A percentile compares a stretch with the other conserved stretches of the same genome.
Conservation (phyloP, 2,888 invertebrate genomes). For the Ypsolopha scabrella region DNA sequence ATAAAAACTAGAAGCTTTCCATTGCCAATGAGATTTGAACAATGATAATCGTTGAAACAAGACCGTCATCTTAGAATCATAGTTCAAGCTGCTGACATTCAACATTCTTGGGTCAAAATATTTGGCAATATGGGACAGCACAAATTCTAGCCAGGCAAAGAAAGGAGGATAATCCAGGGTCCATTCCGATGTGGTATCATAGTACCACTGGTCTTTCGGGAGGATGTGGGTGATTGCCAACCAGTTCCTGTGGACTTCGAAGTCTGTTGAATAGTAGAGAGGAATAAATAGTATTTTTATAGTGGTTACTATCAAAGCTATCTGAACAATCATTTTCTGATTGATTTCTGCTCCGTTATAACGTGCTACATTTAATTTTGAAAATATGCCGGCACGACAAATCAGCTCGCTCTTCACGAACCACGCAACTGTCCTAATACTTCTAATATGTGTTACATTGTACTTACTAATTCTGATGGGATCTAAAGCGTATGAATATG, state of each 20-base stretch:
- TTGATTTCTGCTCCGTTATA: not conserved
- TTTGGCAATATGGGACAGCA: constrained; percentile 80
- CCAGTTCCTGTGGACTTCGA: constrained; percentile 99
- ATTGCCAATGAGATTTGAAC: constrained; percentile 63
- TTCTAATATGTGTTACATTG: too few relatives aligned
- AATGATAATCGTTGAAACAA: constrained; percentile 89
- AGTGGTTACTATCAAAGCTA: constrained; percentile 66
- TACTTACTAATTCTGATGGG: too few relatives aligned
- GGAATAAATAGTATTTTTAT: constrained; percentile 83
- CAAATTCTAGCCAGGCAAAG: constrained; percentile 96
- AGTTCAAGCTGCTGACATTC: constrained; percentile 81
- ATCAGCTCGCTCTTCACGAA: too few relatives aligned
- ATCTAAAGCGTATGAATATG: too few relatives aligned
- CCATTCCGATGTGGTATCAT: constrained; percentile 93
- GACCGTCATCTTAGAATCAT: constrained; percentile 81
- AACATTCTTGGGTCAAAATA: constrained; percentile 90
- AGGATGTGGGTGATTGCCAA: constrained; percentile 91
- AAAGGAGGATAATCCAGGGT: constrained; percentile 99
- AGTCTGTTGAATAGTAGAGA: constrained; percentile 92
- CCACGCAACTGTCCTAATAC: too few relatives aligned
- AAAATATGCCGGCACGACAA: too few relatives aligned
- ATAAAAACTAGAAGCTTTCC: constrained; percentile 72
- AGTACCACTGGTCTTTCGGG: constrained; percentile 87
- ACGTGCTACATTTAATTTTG: too few relatives aligned
- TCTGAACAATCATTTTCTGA: constrained; percentile 49